These are phyloP conservation scores for Bhutanitis thaidina DNA, from an alignment of 2,888 invertebrate genomes.

Conservation along the genomic window DNA sequence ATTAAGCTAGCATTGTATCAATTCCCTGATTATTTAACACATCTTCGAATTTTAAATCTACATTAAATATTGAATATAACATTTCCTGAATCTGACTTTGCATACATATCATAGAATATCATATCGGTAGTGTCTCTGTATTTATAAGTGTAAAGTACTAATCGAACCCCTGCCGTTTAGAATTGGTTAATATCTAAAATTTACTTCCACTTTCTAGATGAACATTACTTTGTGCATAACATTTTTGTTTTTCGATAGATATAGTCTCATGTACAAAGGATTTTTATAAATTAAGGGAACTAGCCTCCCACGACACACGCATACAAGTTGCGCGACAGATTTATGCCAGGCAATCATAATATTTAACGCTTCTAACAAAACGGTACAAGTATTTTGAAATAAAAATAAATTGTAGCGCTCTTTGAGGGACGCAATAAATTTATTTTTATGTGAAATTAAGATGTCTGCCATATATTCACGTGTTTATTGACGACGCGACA, in stretches of 20 bases:
- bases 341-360: slow-evolving; percentile 63
- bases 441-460: slow-evolving; percentile 72
- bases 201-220: too few relatives aligned
- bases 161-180: too few relatives aligned
- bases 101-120: too few relatives aligned
- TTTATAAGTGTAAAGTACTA: too few relatives aligned
- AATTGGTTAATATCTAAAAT: too few relatives aligned
- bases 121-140: too few relatives aligned
- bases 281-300: slow-evolving; percentile 9
- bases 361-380: slow-evolving; percentile 63
- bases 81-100: too few relatives aligned
- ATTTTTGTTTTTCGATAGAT: not conserved
- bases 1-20: too few relatives aligned
- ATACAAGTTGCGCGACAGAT: slow-evolving; percentile 53
- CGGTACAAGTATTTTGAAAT: slow-evolving; percentile 38
- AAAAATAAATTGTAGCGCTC: slow-evolving; percentile 53
- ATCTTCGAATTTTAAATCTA: too few relatives aligned
- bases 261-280: slow-evolving; percentile 1
- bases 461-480: slow-evolving; percentile 60
- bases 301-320: slow-evolving; percentile 16
- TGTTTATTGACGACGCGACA: slow-evolving; percentile 50
- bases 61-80: too few relatives aligned
- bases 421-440: slow-evolving; percentile 56
- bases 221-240: too few relatives aligned
- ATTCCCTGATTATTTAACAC: too few relatives aligned